Base-by-base conservation (phyloP, 2,888 invertebrate species). In the Ischnura elegans region DNA sequence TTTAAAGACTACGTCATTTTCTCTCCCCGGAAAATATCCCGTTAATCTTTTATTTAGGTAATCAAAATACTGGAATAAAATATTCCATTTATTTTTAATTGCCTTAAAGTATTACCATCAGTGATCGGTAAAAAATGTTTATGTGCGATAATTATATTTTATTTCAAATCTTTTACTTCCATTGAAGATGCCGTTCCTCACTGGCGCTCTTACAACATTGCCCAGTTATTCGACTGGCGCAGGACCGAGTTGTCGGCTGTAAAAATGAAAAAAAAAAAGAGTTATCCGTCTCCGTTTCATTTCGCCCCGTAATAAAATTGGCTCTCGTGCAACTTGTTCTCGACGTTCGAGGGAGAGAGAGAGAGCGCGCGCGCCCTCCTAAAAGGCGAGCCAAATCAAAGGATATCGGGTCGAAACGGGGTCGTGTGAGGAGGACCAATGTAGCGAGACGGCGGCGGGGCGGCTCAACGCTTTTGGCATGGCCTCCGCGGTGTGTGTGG, bases 401-500 rank as follows among this genome's bases (percentile, higher is more conserved):
- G 36, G 76, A 76, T 76, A 76, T 76, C 36, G 76, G 25, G 76
- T 21, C 76, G 76, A 76, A 76, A 76, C 76, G 76, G 36, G 76
- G 76, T 76, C 76, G 76, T 76, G 76, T 76, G 76, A 76, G 76
- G 76, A 76, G 76, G 36, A 36, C 29, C 76, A 76, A 36, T 76
- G 29, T 76, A 36, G 76, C 76, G 76, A 76, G 76, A 76, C 76
- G 76, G 76, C 76, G 3, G 25, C 19, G 25, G 25, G 16, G 25
- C 25, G 25, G 21, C 25, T 16, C 25, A 25, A 36, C 76, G 36
- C 36, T 29, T 36, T 36, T 76, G 76, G 29, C 29, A 36, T 36
- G 61, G 47, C n/a, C 51, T 19, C 51, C 8, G 51, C 51, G 51
- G 51, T 51, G 51, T n/a, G n/a, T 61, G 61, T 61, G 61, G 61